Evolutionary conservation across 2,797 vertebrate genomes (phyloP).

Genomic region (Crax fasciolata): DNA sequence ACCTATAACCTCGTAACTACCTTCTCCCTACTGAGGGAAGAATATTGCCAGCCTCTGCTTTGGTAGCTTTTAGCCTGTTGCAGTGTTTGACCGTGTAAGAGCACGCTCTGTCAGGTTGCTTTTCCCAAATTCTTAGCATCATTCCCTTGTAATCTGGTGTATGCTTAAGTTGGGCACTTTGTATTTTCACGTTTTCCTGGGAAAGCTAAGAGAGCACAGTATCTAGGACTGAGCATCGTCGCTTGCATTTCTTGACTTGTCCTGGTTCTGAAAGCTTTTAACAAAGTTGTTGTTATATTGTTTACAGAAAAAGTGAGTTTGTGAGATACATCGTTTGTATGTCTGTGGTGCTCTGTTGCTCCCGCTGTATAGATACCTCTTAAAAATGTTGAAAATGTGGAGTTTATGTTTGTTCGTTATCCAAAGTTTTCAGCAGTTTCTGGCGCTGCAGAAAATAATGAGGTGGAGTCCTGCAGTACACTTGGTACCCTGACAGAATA

Average conservation of each 20-base stretch:
- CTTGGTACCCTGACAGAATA: slow-evolving; percentile 22
- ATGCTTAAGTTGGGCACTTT: neutral
- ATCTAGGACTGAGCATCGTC: neutral
- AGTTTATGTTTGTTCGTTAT: slow-evolving; percentile 4
- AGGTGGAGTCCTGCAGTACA: slow-evolving; percentile 26
- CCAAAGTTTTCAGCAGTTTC: slow-evolving; percentile 39
- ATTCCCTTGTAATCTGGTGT: neutral
- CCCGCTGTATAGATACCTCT: neutral
- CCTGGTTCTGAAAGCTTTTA: neutral
- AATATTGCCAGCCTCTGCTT: neutral
- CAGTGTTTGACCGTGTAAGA: neutral
- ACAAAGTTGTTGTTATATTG: neutral
- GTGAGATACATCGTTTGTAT: neutral
- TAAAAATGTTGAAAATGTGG: neutral
- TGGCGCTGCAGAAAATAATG: neutral
- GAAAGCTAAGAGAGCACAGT: neutral
- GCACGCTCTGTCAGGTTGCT: neutral
- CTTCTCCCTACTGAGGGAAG: neutral
- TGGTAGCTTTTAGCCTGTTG: neutral
- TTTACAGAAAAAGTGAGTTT: neutral
- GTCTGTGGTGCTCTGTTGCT: neutral
- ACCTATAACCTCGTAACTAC: neutral
- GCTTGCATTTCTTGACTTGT: neutral
- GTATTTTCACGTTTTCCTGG: neutral
- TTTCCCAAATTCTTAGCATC: neutral